Evolutionary conservation across 2,113 vertebrate genomes (phyloP), one percentile per base, ranked within the genome.

Genomic region (Azemiops feae): DNA sequence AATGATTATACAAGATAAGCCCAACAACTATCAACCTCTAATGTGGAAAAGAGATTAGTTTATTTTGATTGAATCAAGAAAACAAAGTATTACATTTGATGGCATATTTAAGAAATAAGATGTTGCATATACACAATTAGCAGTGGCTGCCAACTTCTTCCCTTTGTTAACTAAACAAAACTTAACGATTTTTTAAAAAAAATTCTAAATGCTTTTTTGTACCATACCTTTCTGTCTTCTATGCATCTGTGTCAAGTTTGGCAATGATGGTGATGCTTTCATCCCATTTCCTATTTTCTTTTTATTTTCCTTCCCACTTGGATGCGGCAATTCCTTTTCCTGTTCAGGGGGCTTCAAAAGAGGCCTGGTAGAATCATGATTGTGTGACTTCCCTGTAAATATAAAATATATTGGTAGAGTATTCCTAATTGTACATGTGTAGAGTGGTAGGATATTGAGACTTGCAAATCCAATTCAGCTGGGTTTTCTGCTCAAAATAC

Each of bases 301-400:
- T n/a, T 90, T 94, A 6, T 69, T 47, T 43, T 85, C n/a, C 5
- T 14, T 93, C 86, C 94, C 96, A 18, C n/a, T 2, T 57, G 93
- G 52, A 94, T 94, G 55, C 18, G 94, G 89, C 88, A 93, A 86
- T 1, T 85, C 3, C 1, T 91, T 89, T 54, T 92, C 94, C 87
- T 96, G 96, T 11, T 93, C 94, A 88, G 69, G 88, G 0, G 47
- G n/a, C 22, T 95, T 94, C 0, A 58, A 93, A 43, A 34, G 89
- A 69, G 93, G 88, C 39, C 93, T 95, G 22, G 20, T 57, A 23
- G 92, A 9, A 81, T 22, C 89, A 54, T 39, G 20, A 39, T 93
- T 0, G 92, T 89, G 30, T 0, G 96, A 96, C 30, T 93, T 95
- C 98, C 98, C 97, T 98, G 95, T 50, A 95, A 92, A 60, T 94